phyloP scores from a whole-genome alignment of 2,888 invertebrate species.

The Epirrhoe alternata region DNA sequence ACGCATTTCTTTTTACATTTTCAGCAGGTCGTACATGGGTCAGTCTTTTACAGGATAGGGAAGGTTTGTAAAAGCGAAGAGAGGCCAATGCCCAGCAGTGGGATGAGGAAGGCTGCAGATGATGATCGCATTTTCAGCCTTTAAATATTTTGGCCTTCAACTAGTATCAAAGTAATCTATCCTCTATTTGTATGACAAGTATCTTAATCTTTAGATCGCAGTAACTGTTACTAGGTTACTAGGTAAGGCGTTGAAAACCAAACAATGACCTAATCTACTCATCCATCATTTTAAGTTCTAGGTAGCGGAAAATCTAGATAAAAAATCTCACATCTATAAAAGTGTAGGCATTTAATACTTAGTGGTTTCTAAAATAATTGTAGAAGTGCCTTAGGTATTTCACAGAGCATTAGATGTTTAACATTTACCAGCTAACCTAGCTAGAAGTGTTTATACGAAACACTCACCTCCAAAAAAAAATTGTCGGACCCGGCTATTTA shows the following conservation, averaged over 20 bases:
- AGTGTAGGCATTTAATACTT: too few species aligned
- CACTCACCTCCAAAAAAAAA: too few species aligned
- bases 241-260: conserved; percentile 14
- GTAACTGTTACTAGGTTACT: conserved; percentile 30
- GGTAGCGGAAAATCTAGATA: neutral
- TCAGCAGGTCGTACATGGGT: too few species aligned
- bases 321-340: neutral
- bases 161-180: conserved; percentile 29
- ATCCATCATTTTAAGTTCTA: neutral
- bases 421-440: neutral
- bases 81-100: too few species aligned
- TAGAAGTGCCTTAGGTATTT: neutral
- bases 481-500: too few species aligned
- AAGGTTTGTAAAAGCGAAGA: too few species aligned
- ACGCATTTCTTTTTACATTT: too few species aligned
- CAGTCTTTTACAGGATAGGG: too few species aligned
- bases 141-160: conserved; percentile 20
- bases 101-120: too few species aligned
- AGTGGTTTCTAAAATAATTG: too few species aligned
- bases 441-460: too few species aligned
- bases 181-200: conserved; percentile 38
- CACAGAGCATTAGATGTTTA: neutral
- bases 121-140: neutral
- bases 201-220: conserved; percentile 28
- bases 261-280: conserved; percentile 4